Conservation (phyloP, 2,888 invertebrate genomes). For the Drosophila basisetae region DNA sequence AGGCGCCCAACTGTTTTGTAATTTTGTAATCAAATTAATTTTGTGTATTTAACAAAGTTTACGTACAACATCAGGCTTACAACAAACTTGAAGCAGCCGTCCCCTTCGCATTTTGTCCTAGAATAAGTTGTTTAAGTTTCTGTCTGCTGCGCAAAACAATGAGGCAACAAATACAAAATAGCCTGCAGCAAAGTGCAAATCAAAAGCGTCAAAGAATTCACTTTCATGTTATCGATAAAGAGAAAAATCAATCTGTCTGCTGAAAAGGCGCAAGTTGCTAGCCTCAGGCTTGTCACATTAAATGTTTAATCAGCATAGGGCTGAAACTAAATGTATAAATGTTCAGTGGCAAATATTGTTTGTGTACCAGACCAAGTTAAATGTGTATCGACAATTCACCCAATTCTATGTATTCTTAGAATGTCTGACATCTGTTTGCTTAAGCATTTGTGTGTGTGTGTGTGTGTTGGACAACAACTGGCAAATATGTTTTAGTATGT, state of each 20-base stretch:
- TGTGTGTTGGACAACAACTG: constrained; percentile 5
- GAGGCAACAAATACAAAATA: constrained; percentile 13
- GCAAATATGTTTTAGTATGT: constrained; percentile 32
- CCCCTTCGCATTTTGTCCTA: not conserved
- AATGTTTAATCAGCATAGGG: constrained; percentile 69
- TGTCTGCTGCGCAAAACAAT: constrained; percentile 17
- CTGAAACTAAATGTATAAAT: constrained; percentile 51
- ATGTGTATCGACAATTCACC: constrained; percentile 10
- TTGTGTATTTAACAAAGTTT: constrained; percentile 71
- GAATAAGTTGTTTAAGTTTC: constrained; percentile 1
- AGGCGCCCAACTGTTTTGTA: constrained; percentile 52
- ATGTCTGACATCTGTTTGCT: constrained; percentile 20
- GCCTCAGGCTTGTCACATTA: constrained; percentile 40
- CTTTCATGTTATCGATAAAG: constrained; percentile 38
- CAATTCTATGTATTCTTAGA: constrained; percentile 21
- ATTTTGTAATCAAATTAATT: constrained; percentile 72
- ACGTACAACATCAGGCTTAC: constrained; percentile 28
- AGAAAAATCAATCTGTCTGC: constrained; percentile 17
- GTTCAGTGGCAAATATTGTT: constrained; percentile 72
- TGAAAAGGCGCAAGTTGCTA: constrained; percentile 1
- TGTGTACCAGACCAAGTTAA: constrained; percentile 3
- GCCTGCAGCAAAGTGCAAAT: constrained; percentile 36
- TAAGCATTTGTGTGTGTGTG: constrained; percentile 9
- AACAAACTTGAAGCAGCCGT: constrained; percentile 29
- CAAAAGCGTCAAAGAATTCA: constrained; percentile 54